Percentiles rank a stretch among this genome's conserved stretches.
Conservation (phyloP, 2,797 vertebrate species). For the Momotus momota region DNA sequence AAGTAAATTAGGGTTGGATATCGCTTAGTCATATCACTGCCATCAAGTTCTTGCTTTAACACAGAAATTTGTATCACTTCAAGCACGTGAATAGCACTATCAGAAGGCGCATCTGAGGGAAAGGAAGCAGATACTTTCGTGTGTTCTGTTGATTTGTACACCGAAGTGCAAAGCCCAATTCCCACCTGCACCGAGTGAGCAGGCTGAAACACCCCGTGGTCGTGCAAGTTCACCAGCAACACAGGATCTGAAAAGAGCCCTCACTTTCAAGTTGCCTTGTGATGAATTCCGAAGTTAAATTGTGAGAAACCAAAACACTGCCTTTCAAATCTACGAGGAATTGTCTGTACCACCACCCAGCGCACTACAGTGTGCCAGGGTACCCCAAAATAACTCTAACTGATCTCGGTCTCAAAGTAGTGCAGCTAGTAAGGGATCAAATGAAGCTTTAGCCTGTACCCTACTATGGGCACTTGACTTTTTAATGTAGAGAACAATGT, state of each 20-base stretch:
- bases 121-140: neutral
- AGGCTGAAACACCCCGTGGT: neutral
- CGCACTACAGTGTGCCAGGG: neutral
- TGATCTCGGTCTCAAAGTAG: neutral
- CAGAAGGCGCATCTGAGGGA: neutral
- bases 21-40: neutral
- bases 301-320: neutral
- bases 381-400: neutral
- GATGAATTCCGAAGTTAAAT: neutral
- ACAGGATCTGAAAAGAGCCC: neutral
- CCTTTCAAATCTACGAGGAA: neutral
- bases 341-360: neutral
- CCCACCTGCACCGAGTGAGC: rapidly evolving
- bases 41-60: neutral
- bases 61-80: neutral
- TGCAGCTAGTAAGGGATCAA: neutral
- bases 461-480: neutral
- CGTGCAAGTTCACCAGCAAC: neutral
- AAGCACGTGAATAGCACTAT: neutral
- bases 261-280: neutral
- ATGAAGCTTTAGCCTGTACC: neutral
- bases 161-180: neutral
- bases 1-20: neutral
- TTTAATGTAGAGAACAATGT: neutral
- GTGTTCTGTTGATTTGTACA: neutral